Evolutionary conservation across 2,888 invertebrate species (phyloP).

Genomic region (Noctua janthina): DNA sequence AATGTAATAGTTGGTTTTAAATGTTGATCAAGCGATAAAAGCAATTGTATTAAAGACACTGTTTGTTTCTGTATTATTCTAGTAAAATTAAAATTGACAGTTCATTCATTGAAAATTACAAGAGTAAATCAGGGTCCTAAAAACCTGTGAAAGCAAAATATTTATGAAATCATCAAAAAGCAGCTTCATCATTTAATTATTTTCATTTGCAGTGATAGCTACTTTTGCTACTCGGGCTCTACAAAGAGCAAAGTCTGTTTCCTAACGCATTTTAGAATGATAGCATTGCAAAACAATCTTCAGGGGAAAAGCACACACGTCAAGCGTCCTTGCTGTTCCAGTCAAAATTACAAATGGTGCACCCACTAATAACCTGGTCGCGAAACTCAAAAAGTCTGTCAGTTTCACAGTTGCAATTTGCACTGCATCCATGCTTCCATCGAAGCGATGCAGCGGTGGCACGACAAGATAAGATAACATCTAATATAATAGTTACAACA

Average conservation of each 20-base stretch:
- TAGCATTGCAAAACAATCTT: background rate
- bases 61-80: background rate
- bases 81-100: background rate
- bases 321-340: background rate
- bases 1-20: background rate
- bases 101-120: background rate
- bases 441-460: background rate
- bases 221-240: background rate
- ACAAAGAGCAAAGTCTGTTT: no score
- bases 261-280: background rate
- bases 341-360: no score
- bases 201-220: background rate
- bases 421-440: background rate
- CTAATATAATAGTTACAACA: background rate
- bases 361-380: background rate
- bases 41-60: background rate
- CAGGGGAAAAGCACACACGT: background rate
- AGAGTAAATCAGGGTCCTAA: background rate
- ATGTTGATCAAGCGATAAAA: background rate
- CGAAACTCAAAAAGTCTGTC: background rate
- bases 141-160: background rate
- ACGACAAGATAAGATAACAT: background rate
- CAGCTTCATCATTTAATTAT: background rate
- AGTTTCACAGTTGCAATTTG: background rate
- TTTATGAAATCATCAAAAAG: no score